Percentiles rank a stretch among this genome's conserved stretches.
phyloP scores from a whole-genome alignment of 2,113 vertebrate genomes.

The Vombatus ursinus region DNA sequence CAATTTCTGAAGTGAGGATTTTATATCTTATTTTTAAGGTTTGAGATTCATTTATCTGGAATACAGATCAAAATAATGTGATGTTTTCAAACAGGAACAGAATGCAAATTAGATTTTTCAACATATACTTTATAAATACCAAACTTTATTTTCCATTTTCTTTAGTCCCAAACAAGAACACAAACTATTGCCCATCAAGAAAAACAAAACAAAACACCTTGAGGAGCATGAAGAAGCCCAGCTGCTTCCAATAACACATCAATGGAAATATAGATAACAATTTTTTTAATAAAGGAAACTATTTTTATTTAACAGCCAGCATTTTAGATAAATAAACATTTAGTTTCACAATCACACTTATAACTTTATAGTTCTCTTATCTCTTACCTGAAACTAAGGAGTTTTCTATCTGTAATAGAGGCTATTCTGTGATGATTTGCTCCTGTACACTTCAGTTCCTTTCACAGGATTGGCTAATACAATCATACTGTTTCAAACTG shows the following conservation, averaged over 20 bases:
- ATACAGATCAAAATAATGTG: conserved; percentile 18
- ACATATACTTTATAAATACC: not conserved
- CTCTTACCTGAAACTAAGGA: conserved; percentile 29
- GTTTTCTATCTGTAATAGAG: conserved; percentile 11
- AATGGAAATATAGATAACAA: conserved; percentile 28
- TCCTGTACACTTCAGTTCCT: conserved; percentile 42
- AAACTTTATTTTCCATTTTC: conserved; percentile 56
- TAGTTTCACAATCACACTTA: conserved; percentile 11
- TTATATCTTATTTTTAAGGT: conserved; percentile 6
- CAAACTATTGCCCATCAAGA: not conserved
- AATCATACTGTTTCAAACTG: conserved; percentile 34
- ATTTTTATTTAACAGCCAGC: conserved; percentile 13
- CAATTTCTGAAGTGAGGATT: too few species aligned
- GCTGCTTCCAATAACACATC: conserved; percentile 37
- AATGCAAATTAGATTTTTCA: conserved; percentile 9
- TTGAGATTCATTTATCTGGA: conserved; percentile 32
- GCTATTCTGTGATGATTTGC: not conserved
- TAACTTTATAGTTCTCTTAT: conserved; percentile 46
- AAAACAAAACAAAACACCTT: not conserved
- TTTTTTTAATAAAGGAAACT: conserved; percentile 48
- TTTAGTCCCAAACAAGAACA: conserved; percentile 32
- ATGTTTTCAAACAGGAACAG: not conserved
- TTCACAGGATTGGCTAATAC: conserved; percentile 53
- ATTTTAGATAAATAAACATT: conserved; percentile 13
- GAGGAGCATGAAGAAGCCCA: not conserved